A percentile compares a stretch with the other conserved stretches of the same genome.
Evolutionary conservation across 2,888 invertebrate species (phyloP).

Genomic region (Aspidiotus rigidus): DNA sequence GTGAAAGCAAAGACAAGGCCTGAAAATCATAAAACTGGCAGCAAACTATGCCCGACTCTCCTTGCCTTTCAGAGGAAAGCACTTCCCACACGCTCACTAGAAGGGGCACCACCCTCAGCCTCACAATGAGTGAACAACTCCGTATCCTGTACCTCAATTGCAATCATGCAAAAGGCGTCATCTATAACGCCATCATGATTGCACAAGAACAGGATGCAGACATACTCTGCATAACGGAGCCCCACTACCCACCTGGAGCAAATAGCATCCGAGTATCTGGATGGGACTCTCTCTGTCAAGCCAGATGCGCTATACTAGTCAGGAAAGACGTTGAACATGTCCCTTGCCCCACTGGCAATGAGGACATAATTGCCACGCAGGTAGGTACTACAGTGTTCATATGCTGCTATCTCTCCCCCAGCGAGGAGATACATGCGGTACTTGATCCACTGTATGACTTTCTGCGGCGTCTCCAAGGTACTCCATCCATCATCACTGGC

Average conservation of each 20-base stretch:
- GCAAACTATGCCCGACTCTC: not conserved
- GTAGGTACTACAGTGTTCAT: not conserved
- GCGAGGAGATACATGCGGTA: not conserved
- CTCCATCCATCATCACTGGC: not conserved
- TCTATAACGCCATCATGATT: too few relatives aligned
- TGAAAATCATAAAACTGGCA: not conserved
- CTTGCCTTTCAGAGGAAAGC: not conserved
- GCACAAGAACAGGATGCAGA: not conserved
- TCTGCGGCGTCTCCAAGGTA: too few relatives aligned
- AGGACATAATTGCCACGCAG: not conserved
- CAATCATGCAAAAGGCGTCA: too few relatives aligned
- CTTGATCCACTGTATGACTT: too few relatives aligned
- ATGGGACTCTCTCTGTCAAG: too few relatives aligned
- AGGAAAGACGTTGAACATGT: not conserved
- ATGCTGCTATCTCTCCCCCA: not conserved
- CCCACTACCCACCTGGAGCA: too few relatives aligned
- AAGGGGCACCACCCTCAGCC: not conserved
- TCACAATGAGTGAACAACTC: not conserved
- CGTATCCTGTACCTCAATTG: too few relatives aligned
- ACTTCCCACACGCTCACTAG: not conserved
- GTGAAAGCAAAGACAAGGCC: not conserved
- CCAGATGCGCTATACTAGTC: not conserved
- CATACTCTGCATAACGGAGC: too few relatives aligned
- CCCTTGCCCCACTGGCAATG: not conserved
- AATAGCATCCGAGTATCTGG: too few relatives aligned